Evolutionary conservation across 2,888 invertebrate genomes (phyloP), one percentile per base, ranked within the genome.

Genomic region (Tridacna gigas): DNA sequence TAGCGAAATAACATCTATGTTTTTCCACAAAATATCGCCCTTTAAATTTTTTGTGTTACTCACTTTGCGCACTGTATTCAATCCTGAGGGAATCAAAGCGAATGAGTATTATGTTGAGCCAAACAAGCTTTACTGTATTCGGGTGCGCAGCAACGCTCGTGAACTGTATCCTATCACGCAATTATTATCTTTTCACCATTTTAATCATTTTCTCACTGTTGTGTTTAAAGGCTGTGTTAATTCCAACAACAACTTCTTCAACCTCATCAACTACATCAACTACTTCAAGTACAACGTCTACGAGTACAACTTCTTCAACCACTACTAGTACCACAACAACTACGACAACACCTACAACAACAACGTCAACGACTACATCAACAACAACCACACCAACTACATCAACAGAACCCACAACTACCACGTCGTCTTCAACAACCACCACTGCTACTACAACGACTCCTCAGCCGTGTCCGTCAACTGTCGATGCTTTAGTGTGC

Each of bases 351-450:
- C 12, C 74, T 9, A 1, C 28, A 7, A 74, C 74, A 18, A 74
- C 74, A 37, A 60, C 37, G 28, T 37, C 74, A 25, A 48, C 51
- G 0, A 47, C 73, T 13, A 69, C 37, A 15, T 28, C 69, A 67
- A 37, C 48, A 22, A 71, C 71, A 48, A 22, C 71, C 5, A 47
- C 48, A 20, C 7, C 48, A 18, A 74, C 28, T 2, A 74, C 28
- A 28, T 51, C 74, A 13, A 20, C 61, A 11, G 22, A n/a, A 45
- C 37, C 74, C 12, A 74, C 56, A 26, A 60, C 74, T n/a, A 74
- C 61, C 12, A 28, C 61, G 9, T 45, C 74, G 1, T 15, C 69
- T 37, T 15, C 69, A 45, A 69, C 69, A 20, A 45, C 69, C 11
- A 71, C 51, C 20, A 47, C 26, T 13, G 20, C 48, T 15, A 71